Conservation (phyloP, 2,888 invertebrate species). For the Cheilosia impressa region DNA sequence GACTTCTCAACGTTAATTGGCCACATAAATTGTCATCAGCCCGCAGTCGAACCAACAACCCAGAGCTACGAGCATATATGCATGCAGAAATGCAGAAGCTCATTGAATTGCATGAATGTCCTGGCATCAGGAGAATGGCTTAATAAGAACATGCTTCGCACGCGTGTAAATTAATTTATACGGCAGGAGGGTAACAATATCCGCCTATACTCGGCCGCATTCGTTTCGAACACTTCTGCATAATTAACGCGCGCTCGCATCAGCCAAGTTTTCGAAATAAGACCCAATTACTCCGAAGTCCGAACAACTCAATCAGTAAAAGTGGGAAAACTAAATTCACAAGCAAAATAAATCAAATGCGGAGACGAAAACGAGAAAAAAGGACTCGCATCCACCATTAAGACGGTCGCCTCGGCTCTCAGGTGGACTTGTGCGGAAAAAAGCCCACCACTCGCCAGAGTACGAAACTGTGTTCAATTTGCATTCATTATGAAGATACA, state of each 20-base stretch:
- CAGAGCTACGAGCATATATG: background rate
- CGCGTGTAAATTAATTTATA: constrained; percentile 73
- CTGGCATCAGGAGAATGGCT: constrained; percentile 56
- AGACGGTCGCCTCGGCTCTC: constrained; percentile 12
- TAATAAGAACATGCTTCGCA: constrained; percentile 72
- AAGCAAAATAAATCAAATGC: constrained; percentile 65
- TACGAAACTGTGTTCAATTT: constrained; percentile 75
- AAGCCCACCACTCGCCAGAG: constrained; percentile 48
- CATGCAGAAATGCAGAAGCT: constrained; percentile 35
- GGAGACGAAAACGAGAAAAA: constrained; percentile 13
- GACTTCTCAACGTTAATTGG: constrained; percentile 53
- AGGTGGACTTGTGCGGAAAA: constrained; percentile 2
- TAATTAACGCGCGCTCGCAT: constrained; percentile 55
- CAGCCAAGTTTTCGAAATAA: constrained; percentile 46
- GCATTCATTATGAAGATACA: constrained; percentile 74
- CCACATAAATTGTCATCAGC: constrained; percentile 61
- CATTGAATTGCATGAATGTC: constrained; percentile 56
- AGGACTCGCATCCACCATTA: constrained; percentile 33
- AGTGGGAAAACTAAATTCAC: constrained; percentile 69
- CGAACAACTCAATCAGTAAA: constrained; percentile 72
- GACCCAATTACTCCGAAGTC: constrained; percentile 67
- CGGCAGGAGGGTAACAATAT: constrained; percentile 49
- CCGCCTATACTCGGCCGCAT: constrained; percentile 44
- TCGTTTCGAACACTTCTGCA: constrained; percentile 40
- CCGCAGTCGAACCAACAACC: background rate